A percentile compares a stretch with the other conserved stretches of the same genome.
These are phyloP conservation scores for Tanypteryx hageni DNA, from an alignment of 2,888 invertebrate species.

Conservation along the genomic window DNA sequence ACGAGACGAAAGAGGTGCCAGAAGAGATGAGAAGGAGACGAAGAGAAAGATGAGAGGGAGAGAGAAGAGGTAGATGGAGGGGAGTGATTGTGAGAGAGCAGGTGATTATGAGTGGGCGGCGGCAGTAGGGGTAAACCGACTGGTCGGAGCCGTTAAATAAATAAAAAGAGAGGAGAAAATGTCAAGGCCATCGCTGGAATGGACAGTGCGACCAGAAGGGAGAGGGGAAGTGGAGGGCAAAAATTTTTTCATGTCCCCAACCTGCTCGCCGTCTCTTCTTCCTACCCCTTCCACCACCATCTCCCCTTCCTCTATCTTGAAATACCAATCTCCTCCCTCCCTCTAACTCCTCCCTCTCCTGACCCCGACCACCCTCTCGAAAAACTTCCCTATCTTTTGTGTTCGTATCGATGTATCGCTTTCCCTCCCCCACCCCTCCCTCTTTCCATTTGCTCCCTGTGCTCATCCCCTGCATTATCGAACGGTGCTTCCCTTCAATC, in stretches of 20 bases:
- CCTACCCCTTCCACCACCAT: neutral
- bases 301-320: neutral
- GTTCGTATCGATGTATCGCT: neutral
- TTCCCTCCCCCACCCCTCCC: neutral
- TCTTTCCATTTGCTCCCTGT: neutral
- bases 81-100: neutral
- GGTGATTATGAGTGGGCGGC: neutral
- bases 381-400: no score
- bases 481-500: neutral
- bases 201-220: neutral
- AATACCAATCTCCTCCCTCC: neutral
- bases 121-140: neutral
- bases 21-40: neutral
- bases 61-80: neutral
- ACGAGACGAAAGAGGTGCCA: neutral
- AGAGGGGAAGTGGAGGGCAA: neutral
- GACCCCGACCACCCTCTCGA: neutral
- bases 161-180: slow-evolving; percentile 22
- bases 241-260: neutral
- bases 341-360: neutral
- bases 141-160: neutral
- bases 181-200: slow-evolving; percentile 42
- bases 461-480: neutral
- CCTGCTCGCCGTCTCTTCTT: neutral
- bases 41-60: neutral